Conservation (phyloP, 2,888 invertebrate genomes). For the Ctenicera cuprea region DNA sequence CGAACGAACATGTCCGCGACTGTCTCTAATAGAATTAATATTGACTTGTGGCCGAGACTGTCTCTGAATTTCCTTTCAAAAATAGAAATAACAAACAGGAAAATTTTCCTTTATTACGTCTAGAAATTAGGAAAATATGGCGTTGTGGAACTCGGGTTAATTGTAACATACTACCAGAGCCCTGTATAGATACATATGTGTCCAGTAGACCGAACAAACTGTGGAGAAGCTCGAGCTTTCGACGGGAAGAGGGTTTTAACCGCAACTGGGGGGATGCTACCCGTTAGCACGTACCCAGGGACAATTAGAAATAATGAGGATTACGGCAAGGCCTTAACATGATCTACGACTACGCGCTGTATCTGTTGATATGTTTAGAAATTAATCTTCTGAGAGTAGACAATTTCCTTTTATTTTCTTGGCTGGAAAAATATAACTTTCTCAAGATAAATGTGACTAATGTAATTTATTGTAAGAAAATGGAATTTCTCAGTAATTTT, state of each 20-base stretch:
- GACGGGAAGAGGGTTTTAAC: conserved; percentile 24
- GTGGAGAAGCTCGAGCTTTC: conserved; percentile 36
- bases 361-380: conserved; percentile 60
- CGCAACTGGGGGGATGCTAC: conserved; percentile 59
- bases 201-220: conserved; percentile 61
- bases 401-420: conserved; percentile 27
- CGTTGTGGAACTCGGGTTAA: conserved; percentile 63
- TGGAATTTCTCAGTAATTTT: too few relatives aligned
- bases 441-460: too few relatives aligned
- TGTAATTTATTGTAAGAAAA: too few relatives aligned
- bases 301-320: conserved; percentile 72
- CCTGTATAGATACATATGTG: conserved; percentile 70
- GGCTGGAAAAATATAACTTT: conserved; percentile 20
- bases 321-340: conserved; percentile 67
- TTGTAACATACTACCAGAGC: conserved; percentile 70
- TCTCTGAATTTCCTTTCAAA: conserved; percentile 3
- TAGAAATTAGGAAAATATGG: conserved; percentile 49
- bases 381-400: conserved; percentile 46
- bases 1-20: conserved; percentile 55
- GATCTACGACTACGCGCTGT: conserved; percentile 64
- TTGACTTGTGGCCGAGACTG: conserved; percentile 31
- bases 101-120: conserved; percentile 20
- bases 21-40: conserved; percentile 43
- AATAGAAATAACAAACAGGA: background rate
- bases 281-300: conserved; percentile 68